Conservation (phyloP, 2,888 invertebrate genomes). For the Mythimna vitellina region DNA sequence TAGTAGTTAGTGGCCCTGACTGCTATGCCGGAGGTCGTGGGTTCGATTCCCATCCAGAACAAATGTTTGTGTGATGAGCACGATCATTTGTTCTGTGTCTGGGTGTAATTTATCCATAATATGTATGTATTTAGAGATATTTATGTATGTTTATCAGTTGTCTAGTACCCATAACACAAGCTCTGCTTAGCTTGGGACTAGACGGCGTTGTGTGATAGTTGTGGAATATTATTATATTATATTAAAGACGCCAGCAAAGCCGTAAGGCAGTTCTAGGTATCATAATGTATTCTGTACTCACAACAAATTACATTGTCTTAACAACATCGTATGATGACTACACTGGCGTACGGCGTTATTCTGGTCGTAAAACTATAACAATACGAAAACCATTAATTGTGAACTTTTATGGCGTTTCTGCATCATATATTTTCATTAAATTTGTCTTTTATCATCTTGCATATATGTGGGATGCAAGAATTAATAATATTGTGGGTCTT, state of each 20-base stretch:
- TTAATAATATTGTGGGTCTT: not conserved
- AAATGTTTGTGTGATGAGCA: no score
- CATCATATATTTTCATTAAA: conserved; percentile 30
- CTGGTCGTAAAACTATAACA: conserved; percentile 21
- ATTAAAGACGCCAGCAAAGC: not conserved
- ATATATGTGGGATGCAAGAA: not conserved
- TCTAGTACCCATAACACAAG: no score
- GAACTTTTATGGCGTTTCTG: conserved; percentile 22
- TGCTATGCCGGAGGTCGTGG: no score
- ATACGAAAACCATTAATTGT: conserved; percentile 23
- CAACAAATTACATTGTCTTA: conserved; percentile 3
- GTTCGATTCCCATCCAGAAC: no score
- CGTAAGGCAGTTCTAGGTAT: not conserved
- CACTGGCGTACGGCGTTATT: not conserved
- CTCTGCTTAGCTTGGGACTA: no score
- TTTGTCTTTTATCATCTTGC: conserved; percentile 16
- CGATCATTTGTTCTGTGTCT: no score
- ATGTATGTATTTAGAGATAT: no score
- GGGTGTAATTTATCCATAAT: no score
- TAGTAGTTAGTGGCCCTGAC: no score
- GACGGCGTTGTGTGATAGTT: no score
- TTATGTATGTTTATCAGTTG: no score
- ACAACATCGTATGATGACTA: not conserved
- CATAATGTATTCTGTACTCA: not conserved
- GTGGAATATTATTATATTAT: no score